These are phyloP conservation scores for Diarsia dahlii DNA, from an alignment of 2,888 invertebrate species.

Conservation along the genomic window DNA sequence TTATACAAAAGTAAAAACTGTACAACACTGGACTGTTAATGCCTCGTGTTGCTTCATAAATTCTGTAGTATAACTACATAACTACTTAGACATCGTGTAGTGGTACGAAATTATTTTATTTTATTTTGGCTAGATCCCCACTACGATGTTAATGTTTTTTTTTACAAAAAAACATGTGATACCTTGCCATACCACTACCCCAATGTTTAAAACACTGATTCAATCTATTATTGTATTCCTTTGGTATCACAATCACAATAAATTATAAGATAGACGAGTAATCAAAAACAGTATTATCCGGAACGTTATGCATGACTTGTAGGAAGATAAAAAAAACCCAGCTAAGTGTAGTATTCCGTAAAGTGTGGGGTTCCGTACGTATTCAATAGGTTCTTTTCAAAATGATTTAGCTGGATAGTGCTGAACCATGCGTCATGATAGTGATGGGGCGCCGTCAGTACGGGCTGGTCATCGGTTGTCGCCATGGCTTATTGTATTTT, in stretches of 20 bases:
- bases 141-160: not conserved
- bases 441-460: not conserved
- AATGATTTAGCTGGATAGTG: not conserved
- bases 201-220: not conserved
- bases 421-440: not conserved
- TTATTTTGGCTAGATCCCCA: not conserved
- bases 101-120: not conserved
- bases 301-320: not conserved
- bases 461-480: not conserved
- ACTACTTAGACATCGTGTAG: too few species aligned
- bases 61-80: too few species aligned
- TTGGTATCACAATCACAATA: slow-evolving; percentile 4
- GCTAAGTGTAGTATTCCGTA: not conserved
- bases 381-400: not conserved
- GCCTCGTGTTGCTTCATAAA: too few species aligned
- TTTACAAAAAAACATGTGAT: not conserved
- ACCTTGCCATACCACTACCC: too few species aligned
- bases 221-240: not conserved
- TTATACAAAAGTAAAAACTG: too few species aligned
- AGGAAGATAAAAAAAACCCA: slow-evolving; percentile 14
- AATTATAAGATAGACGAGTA: slow-evolving; percentile 1
- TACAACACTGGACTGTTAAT: too few species aligned
- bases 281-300: slow-evolving; percentile 7
- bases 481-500: not conserved
- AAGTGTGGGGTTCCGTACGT: not conserved